Base-by-base conservation (phyloP, 2,888 invertebrate genomes). In the Perizoma flavofasciatum region DNA sequence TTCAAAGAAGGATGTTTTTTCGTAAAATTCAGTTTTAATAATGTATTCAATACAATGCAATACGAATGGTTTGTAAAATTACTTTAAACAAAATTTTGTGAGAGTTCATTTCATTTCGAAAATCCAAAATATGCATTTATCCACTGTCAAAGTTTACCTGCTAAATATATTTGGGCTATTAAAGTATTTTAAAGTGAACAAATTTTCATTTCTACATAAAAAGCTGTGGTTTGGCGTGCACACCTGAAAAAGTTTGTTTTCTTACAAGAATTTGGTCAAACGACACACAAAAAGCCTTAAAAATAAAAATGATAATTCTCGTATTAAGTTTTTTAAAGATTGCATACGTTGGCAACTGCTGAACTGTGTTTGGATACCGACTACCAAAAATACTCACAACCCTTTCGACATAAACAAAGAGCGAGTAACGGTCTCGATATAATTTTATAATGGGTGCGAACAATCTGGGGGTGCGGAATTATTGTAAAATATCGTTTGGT, bases 401-500 rank as follows among this genome's bases (percentile, higher is more conserved):
- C 61, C 61, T 61, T 55, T 46, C 54, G 54, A 33, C 32, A 44
- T 61, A 58, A 57, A 58, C 57, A 61, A 61, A 49, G 46, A 44
- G 48, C 46, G 61, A 49, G 52, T 49, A 58, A 54, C 60, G 56
- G 59, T 49, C 49, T 55, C 48, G 40, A 59, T 47, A 53, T 65
- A 63, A 66, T 68, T 2, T 22, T 61, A 51, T 52, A 49, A 63
- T 59, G 60, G 54, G 50, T 51, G 51, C 45, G 45, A 61, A 65
- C 57, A 58, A 64, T 57, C 57, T 43, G 61, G 49, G 68, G 64
- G 64, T 60, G 63, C 52, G 44, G 56, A 61, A 54, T 53, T 59
- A 49, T 49, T 51, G 61, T 63, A 46, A 63, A 62, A 54, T 59
- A 53, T 65, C 45, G 60, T 52, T 45, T 58, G 59, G 34, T 46